Evolutionary conservation across 2,797 vertebrate genomes (phyloP).

Genomic region (Sebastes alutus): DNA sequence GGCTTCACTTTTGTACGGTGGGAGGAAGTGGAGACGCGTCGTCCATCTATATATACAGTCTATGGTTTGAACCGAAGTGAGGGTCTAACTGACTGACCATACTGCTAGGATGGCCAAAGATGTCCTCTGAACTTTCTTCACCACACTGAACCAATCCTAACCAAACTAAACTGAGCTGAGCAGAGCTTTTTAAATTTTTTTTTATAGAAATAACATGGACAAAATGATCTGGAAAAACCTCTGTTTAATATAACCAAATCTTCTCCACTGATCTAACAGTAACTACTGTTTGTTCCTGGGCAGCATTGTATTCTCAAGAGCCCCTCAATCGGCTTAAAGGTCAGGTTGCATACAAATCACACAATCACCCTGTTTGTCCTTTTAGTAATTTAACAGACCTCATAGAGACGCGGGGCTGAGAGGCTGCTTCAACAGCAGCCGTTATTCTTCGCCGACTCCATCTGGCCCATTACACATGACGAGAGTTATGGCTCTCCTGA

Average conservation of each 20-base stretch:
- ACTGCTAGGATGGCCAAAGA: neutral
- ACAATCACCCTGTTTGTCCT: conserved; percentile 62
- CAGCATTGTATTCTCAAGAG: conserved; percentile 58
- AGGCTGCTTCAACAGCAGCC: conserved; percentile 44
- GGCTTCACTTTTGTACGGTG: no score
- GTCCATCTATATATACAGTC: no score
- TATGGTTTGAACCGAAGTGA: neutral
- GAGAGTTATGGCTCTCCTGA: conserved; percentile 56
- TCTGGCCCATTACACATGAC: conserved; percentile 58
- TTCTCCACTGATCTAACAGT: conserved; percentile 52
- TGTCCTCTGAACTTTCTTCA: neutral
- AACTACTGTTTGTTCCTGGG: conserved; percentile 61
- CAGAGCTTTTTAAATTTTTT: neutral
- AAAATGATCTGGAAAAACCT: neutral
- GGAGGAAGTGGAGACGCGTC: no score
- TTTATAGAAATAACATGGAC: neutral
- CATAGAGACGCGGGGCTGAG: conserved; percentile 44
- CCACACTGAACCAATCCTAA: neutral
- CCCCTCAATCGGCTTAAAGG: conserved; percentile 71
- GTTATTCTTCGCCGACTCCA: conserved; percentile 49
- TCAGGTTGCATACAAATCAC: conserved; percentile 76
- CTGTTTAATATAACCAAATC: conserved; percentile 45
- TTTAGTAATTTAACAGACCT: conserved; percentile 67
- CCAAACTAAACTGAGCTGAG: neutral
- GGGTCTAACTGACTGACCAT: neutral